A percentile compares a stretch with the other conserved stretches of the same genome.
Conservation (phyloP, 2,888 invertebrate genomes). For the Melanchra persicariae region DNA sequence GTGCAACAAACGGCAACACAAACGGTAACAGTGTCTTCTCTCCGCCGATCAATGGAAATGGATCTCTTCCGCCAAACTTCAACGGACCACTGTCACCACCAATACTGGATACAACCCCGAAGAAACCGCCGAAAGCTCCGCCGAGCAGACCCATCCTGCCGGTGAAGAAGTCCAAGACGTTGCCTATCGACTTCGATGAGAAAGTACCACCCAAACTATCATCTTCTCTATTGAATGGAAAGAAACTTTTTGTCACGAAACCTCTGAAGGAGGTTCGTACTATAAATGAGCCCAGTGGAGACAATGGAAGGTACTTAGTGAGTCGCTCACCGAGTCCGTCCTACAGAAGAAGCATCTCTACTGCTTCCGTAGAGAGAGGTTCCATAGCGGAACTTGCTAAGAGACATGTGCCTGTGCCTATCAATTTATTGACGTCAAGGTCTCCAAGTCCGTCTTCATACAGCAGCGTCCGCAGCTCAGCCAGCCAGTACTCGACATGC, state of each 20-base stretch:
- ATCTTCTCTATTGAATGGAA: slow-evolving; percentile 79
- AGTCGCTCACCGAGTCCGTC: slow-evolving; percentile 84
- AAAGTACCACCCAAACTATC: slow-evolving; percentile 80
- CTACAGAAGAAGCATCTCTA: slow-evolving; percentile 83
- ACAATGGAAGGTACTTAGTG: slow-evolving; percentile 78
- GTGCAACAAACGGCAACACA: slow-evolving; percentile 70
- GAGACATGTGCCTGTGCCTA: slow-evolving; percentile 82
- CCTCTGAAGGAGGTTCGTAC: slow-evolving; percentile 87
- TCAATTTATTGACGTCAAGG: slow-evolving; percentile 83
- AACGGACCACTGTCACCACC: slow-evolving; percentile 85
- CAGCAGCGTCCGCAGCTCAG: slow-evolving; percentile 83
- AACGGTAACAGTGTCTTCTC: slow-evolving; percentile 73
- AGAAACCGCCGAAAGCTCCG: slow-evolving; percentile 87
- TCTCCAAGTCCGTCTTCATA: slow-evolving; percentile 91
- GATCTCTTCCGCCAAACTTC: slow-evolving; percentile 75
- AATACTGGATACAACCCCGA: slow-evolving; percentile 83
- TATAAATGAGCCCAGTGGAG: slow-evolving; percentile 74
- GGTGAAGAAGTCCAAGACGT: slow-evolving; percentile 86
- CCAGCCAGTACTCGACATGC: slow-evolving; percentile 87
- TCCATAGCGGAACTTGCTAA: slow-evolving; percentile 88
- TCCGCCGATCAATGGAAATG: slow-evolving; percentile 74
- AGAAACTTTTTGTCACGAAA: slow-evolving; percentile 84
- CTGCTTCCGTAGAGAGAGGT: slow-evolving; percentile 86
- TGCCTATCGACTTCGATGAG: slow-evolving; percentile 87
- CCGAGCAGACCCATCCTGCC: slow-evolving; percentile 83